These are phyloP conservation scores for Sialis lutaria DNA, from an alignment of 2,888 invertebrate species.

Conservation along the genomic window DNA sequence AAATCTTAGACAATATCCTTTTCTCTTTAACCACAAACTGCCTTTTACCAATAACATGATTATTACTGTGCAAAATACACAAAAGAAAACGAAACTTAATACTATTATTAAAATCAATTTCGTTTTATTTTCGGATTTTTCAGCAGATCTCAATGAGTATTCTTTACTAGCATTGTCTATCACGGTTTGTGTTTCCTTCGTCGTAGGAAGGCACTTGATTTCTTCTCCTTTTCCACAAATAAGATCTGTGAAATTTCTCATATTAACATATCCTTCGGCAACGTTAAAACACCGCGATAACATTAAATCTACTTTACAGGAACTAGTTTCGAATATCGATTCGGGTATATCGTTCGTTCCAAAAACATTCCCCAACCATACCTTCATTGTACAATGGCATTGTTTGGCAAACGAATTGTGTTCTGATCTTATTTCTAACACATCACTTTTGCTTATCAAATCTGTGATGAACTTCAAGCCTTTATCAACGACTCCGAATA, in stretches of 20 bases:
- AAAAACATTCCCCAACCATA: slow-evolving; percentile 34
- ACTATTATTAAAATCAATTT: slow-evolving; percentile 21
- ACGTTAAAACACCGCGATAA: slow-evolving; percentile 47
- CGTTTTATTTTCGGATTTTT: slow-evolving; percentile 10
- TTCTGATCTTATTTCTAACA: slow-evolving; percentile 26
- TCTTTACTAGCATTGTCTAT: slow-evolving; percentile 20
- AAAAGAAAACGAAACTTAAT: slow-evolving; percentile 31
- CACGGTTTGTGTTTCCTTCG: slow-evolving; percentile 21
- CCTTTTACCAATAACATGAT: slow-evolving; percentile 35
- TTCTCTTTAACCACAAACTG: slow-evolving; percentile 36
- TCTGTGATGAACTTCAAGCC: slow-evolving; percentile 41
- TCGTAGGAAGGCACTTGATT: slow-evolving; percentile 37
- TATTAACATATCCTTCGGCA: slow-evolving; percentile 40
- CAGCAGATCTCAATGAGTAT: slow-evolving; percentile 13
- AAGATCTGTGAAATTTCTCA: slow-evolving; percentile 40
- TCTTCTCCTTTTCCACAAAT: slow-evolving; percentile 34
- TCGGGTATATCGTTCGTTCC: slow-evolving; percentile 25
- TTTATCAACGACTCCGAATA: slow-evolving; percentile 29
- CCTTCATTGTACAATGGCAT: slow-evolving; percentile 43
- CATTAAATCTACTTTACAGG: slow-evolving; percentile 38
- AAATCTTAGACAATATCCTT: slow-evolving; percentile 33
- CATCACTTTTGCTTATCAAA: slow-evolving; percentile 25
- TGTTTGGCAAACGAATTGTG: slow-evolving; percentile 43
- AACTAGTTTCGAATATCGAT: slow-evolving; percentile 34
- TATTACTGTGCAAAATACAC: slow-evolving; percentile 31